Conservation (phyloP, 2,888 invertebrate genomes). For the Torymus tubicola region DNA sequence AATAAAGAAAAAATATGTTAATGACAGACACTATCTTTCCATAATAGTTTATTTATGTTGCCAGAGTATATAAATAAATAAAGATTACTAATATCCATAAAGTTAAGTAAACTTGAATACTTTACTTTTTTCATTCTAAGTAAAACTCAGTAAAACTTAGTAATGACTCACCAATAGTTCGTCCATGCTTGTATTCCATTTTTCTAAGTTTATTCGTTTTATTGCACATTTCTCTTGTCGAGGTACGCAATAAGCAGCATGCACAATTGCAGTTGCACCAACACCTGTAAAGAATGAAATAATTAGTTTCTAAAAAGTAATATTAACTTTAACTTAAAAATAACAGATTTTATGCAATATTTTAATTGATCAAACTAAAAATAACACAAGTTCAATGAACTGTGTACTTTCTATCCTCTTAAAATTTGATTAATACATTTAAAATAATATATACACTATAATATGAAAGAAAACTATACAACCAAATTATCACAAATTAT, state of each 20-base stretch:
- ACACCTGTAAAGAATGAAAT: slow-evolving; percentile 82
- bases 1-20: no score
- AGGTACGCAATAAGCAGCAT: slow-evolving; percentile 94
- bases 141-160: neutral
- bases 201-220: slow-evolving; percentile 98
- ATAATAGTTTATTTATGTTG: no score
- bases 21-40: no score
- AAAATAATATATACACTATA: no score
- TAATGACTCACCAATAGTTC: slow-evolving; percentile 90
- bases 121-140: neutral
- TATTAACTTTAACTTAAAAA: no score
- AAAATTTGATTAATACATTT: neutral
- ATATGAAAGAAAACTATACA: no score
- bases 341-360: no score
- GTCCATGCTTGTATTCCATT: slow-evolving; percentile 99
- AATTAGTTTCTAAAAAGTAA: neutral
- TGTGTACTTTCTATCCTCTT: slow-evolving; percentile 24
- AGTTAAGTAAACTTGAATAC: neutral
- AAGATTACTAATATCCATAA: neutral
- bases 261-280: slow-evolving; percentile 97
- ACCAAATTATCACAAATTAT: no score
- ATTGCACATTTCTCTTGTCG: slow-evolving; percentile 97
- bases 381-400: slow-evolving; percentile 21
- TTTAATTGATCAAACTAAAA: neutral
- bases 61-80: no score